phyloP scores from a whole-genome alignment of 2,113 vertebrate species.

The Oxygymnocypris stewartii region DNA sequence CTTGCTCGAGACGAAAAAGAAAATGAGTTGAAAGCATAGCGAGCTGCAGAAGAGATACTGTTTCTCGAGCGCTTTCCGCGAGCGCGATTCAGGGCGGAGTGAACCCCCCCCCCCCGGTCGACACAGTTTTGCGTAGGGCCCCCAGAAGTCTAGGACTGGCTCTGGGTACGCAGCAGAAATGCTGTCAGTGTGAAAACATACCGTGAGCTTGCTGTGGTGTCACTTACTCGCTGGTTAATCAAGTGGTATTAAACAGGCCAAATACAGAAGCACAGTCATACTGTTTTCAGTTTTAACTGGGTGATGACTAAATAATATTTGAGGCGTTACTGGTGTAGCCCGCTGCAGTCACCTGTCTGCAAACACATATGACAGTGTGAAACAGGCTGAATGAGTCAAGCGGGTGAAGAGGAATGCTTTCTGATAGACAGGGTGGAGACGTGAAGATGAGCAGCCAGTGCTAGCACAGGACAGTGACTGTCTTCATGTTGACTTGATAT shows the following conservation, averaged over 20 bases:
- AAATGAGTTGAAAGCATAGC: too few species aligned
- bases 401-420: not conserved
- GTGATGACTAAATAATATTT: not conserved
- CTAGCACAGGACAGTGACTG: slow-evolving; percentile 8
- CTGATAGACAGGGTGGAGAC: slow-evolving; percentile 47
- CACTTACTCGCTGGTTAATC: not conserved
- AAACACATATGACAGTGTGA: slow-evolving; percentile 12
- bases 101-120: too few species aligned
- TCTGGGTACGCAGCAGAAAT: not conserved
- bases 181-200: not conserved
- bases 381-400: slow-evolving; percentile 19
- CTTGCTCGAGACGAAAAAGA: too few species aligned
- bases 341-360: slow-evolving; percentile 7
- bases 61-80: too few species aligned
- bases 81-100: too few species aligned
- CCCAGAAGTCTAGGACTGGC: too few species aligned
- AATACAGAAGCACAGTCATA: not conserved
- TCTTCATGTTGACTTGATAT: slow-evolving; percentile 22
- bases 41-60: too few species aligned
- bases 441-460: slow-evolving; percentile 19
- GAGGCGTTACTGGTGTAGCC: not conserved
- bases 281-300: not conserved
- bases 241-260: not conserved
- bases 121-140: too few species aligned
- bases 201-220: not conserved